Percentiles rank a stretch among this genome's conserved stretches.
phyloP scores from a whole-genome alignment of 2,888 invertebrate species.

The Scaptomyza cyrtandrae region DNA sequence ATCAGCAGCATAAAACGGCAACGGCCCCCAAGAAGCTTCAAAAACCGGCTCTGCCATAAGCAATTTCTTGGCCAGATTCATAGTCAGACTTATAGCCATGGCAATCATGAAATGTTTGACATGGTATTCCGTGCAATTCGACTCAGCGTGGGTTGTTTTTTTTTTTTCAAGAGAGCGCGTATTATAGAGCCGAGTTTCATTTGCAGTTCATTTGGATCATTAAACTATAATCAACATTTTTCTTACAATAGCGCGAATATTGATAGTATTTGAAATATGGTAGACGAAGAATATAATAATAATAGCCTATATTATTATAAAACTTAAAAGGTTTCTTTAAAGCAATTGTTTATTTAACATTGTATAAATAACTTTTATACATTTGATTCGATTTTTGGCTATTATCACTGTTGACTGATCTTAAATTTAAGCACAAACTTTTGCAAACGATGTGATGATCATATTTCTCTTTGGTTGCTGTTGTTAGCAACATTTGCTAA shows the following conservation, averaged over 20 bases:
- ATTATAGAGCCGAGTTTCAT: not conserved
- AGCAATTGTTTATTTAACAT: not conserved
- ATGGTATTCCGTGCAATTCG: constrained; percentile 18
- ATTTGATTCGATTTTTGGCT: not conserved
- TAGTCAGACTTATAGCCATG: not conserved
- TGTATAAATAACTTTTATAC: not conserved
- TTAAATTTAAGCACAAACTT: constrained; percentile 15
- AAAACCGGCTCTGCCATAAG: constrained; percentile 50
- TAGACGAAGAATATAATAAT: too few relatives aligned
- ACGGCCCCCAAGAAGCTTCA: constrained; percentile 26
- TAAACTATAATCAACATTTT: not conserved
- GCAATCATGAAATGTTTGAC: constrained; percentile 43
- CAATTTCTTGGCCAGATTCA: constrained; percentile 29
- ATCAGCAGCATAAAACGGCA: constrained; percentile 13
- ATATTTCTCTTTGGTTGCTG: constrained; percentile 14
- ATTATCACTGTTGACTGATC: not conserved
- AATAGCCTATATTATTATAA: not conserved
- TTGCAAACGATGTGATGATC: constrained; percentile 9
- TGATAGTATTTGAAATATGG: not conserved
- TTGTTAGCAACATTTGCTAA: not conserved
- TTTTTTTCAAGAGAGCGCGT: too few relatives aligned
- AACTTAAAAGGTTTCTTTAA: not conserved
- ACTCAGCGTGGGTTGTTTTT: constrained; percentile 41
- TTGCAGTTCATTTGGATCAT: not conserved
- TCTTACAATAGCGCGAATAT: not conserved